Evolutionary conservation across 2,888 invertebrate species (phyloP).

Genomic region (Drosophila niveifrons): DNA sequence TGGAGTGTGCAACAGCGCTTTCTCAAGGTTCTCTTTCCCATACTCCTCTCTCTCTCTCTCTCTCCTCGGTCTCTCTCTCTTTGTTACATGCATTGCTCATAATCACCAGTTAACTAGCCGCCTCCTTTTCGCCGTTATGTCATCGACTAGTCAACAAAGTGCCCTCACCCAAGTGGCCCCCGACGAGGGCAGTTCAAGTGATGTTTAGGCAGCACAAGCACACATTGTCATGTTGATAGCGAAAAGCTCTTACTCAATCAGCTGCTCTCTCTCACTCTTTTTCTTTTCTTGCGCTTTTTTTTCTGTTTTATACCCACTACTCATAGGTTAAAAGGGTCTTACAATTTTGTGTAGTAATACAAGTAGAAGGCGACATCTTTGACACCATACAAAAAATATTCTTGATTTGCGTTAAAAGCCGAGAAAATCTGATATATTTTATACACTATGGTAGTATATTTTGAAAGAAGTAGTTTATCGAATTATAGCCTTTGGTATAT

Average conservation of each 20-base stretch:
- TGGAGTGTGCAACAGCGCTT: constrained; percentile 4
- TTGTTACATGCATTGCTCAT: constrained; percentile 25
- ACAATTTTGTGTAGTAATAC: too few relatives aligned
- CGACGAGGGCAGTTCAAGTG: constrained; percentile 49
- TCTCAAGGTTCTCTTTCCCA: constrained; percentile 29
- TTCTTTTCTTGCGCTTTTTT: too few relatives aligned
- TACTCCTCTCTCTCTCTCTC: neutral
- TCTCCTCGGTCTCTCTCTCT: neutral
- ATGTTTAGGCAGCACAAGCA: constrained; percentile 38
- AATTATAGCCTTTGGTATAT: too few relatives aligned
- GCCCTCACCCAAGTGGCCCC: constrained; percentile 25
- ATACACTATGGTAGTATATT: too few relatives aligned
- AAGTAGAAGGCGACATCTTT: too few relatives aligned
- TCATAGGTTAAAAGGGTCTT: too few relatives aligned
- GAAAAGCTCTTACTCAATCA: constrained; percentile 36
- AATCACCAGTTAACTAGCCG: constrained; percentile 41
- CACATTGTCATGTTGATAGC: constrained; percentile 27
- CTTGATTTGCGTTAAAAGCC: too few relatives aligned
- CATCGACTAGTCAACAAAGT: constrained; percentile 44
- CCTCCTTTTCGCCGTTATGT: constrained; percentile 29
- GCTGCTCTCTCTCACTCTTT: neutral
- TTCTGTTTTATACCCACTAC: too few relatives aligned
- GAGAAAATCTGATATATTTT: too few relatives aligned
- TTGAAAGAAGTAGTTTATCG: too few relatives aligned
- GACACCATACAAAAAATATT: too few relatives aligned